These are phyloP conservation scores for Colletes collaris DNA, from an alignment of 2,888 invertebrate genomes.

Conservation along the genomic window DNA sequence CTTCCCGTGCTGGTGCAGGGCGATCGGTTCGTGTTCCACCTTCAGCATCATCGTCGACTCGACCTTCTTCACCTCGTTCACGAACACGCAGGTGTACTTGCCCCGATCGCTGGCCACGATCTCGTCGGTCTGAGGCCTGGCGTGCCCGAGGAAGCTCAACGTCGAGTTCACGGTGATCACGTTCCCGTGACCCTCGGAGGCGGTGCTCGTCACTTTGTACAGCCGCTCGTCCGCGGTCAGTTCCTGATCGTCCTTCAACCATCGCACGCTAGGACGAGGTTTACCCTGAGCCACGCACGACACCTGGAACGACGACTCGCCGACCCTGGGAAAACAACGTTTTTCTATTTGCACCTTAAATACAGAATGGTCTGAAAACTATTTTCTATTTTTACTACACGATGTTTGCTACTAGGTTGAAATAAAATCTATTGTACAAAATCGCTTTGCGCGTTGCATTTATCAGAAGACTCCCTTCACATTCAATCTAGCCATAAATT, in stretches of 20 bases:
- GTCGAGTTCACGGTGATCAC: slow-evolving; percentile 93
- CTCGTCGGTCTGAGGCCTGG: slow-evolving; percentile 90
- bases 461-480: no score
- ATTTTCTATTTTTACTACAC: no score
- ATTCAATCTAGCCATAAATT: no score
- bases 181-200: slow-evolving; percentile 90
- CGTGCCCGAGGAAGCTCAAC: slow-evolving; percentile 91
- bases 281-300: slow-evolving; percentile 95
- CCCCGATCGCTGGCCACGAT: slow-evolving; percentile 93
- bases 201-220: slow-evolving; percentile 92
- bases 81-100: slow-evolving; percentile 93
- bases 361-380: no score
- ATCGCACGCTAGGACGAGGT: slow-evolving; percentile 92
- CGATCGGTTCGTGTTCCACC: slow-evolving; percentile 95
- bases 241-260: slow-evolving; percentile 94
- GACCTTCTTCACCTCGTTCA: slow-evolving; percentile 94
- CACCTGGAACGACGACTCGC: slow-evolving; percentile 91
- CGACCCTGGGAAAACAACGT: slow-evolving; percentile 84
- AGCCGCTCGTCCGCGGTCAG: slow-evolving; percentile 90
- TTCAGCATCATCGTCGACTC: slow-evolving; percentile 95
- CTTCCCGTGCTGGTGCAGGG: slow-evolving; percentile 92
- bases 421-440: no score
- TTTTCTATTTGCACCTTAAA: not conserved
- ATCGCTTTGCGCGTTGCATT: no score
- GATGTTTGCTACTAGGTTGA: no score